Conservation (phyloP, 1,140 invertebrate genomes). For the Brachionus calyciflorus region DNA sequence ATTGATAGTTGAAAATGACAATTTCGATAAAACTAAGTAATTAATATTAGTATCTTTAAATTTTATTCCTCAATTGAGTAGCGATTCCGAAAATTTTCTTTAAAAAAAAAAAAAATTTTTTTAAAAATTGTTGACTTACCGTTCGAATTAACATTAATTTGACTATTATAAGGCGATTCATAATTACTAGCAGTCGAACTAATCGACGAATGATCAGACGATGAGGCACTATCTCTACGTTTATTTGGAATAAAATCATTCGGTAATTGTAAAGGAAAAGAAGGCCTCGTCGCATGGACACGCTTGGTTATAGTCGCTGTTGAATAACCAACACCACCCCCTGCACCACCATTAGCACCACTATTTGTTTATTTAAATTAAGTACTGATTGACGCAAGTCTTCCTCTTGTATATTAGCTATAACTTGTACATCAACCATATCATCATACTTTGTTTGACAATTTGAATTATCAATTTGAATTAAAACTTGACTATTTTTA, state of each 20-base stretch:
- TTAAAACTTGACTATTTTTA: neutral
- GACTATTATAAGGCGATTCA: conserved; percentile 40
- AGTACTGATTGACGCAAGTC: conserved; percentile 18
- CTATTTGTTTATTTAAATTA: conserved; percentile 18
- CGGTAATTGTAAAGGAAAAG: conserved; percentile 4
- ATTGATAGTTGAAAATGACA: no score
- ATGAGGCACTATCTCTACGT: conserved; percentile 6
- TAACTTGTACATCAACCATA: conserved; percentile 24
- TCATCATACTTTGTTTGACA: conserved; percentile 15
- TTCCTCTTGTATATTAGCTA: conserved; percentile 46
- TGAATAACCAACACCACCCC: neutral
- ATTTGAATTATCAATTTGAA: no score
- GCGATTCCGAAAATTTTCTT: no score
- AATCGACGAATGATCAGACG: conserved; percentile 44
- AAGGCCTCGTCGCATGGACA: conserved; percentile 3
- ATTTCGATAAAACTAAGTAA: no score
- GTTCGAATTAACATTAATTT: conserved; percentile 14
- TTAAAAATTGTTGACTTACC: neutral
- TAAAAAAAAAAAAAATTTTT: neutral
- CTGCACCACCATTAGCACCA: neutral
- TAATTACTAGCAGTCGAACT: conserved; percentile 25
- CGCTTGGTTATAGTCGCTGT: conserved; percentile 36
- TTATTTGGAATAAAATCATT: neutral
- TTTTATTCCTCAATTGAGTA: no score
- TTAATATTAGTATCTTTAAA: no score